Evolutionary conservation across 1,140 invertebrate genomes (phyloP), one percentile per base, ranked within the genome.

Genomic region (Psilanteris sp.): DNA sequence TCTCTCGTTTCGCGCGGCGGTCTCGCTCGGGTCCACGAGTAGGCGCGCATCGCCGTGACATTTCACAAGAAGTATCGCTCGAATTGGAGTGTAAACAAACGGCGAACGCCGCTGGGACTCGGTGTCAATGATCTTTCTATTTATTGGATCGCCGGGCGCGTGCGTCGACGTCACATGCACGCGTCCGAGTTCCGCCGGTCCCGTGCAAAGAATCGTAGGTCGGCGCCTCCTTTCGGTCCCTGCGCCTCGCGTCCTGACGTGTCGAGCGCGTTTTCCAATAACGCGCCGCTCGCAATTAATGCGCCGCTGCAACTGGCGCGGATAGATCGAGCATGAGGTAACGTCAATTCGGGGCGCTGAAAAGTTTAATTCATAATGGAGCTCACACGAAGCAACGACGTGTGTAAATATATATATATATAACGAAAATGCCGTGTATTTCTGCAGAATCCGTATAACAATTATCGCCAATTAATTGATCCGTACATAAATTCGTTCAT

Each of bases 61-160:
- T 81, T 81, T 79, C 59, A 43, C 78, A 70, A 48, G 36, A 44
- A 79, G 77, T 79, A 74, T 81, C 52, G 27, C 77, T 81, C 68
- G 80, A 82, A 78, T 80, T 80, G 79, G 78, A 83, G 67, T 76
- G 82, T 83, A 83, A 83, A 83, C 81, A 81, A 79, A 75, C 72
- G 64, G 20, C 50, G 41, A 37, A 59, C 52, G 44, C 29, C 31
- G 32, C 13, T 44, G 29, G 39, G 18, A 11, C 10, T 52, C 55
- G 72, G 81, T 82, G 82, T 82, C 82, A 81, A 83, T 83, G 82
- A 82, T 83, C 74, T 71, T 77, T 79, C 72, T 78, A 81, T 82
- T 83, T 83, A 83, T 83, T 81, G 81, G 79, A 82, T 83, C 79
- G 81, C 54, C 76, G 57, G 59, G 29, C 70, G 64, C 70, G 59